Evolutionary conservation across 2,888 invertebrate genomes (phyloP), one percentile per base, ranked within the genome.

Genomic region (Philhelius pedissequus): DNA sequence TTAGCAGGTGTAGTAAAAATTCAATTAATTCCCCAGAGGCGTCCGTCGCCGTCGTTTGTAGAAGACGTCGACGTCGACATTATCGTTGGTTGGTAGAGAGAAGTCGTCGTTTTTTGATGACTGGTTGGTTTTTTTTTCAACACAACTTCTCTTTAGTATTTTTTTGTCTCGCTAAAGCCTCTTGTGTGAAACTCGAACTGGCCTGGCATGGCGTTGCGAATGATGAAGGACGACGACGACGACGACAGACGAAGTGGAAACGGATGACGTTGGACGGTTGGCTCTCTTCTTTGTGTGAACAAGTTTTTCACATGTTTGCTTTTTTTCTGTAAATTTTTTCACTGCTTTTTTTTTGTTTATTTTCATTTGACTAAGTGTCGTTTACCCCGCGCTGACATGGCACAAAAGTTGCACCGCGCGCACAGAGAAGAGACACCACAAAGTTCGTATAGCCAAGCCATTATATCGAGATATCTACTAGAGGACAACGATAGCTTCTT

Each of bases 1-100:
- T 84, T 84, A 84, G 84, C 84, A 84, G 84, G 84, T 84, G 84
- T 84, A 84, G 84, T 84, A 84, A 84, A 84, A 84, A 84, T 84
- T 84, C 84, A 84, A 80, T 84, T 84, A 84, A 76, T 76, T 68
- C 84, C 60, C 70, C 58, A 60, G 83, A 50, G 76, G 75, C 38
- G 80, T 66, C 50, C 58, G 73, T 20, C 60, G 35, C 35, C 35
- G 15, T 64, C 56, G 71, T 32, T 54, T 38, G 45, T 13, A 45
- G 45, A 18, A 45, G 62, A 68, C 18, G 78, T 48, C 35, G 50
- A n/a, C 25, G 70, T 11, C 62, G 40, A 15, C 32, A 18, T 43
- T 27, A 27, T 64, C 62, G 74, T 40, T 6, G 4, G 45, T 60
- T 45, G 18, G 27, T 48, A 6, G 13, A 27, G n/a, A 50, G 30